Evolutionary conservation across 2,888 invertebrate species (phyloP).

Genomic region (Cabera pusaria): DNA sequence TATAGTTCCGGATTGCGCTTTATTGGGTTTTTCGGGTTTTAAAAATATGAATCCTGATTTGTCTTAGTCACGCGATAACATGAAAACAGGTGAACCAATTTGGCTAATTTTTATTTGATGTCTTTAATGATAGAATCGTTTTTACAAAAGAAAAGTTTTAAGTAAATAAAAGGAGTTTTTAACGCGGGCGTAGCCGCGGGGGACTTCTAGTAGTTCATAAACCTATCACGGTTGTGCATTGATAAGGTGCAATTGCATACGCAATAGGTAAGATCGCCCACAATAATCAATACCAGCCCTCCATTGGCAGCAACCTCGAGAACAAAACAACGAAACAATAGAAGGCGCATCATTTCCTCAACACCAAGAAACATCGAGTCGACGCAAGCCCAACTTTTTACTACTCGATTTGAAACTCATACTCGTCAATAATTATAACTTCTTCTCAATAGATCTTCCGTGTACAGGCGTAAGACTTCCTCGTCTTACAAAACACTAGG

Average conservation of each 20-base stretch:
- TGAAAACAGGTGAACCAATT: too few species aligned
- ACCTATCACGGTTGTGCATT: too few species aligned
- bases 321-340: constrained; percentile 20
- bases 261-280: constrained; percentile 8
- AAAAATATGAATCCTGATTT: too few species aligned
- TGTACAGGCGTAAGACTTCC: constrained; percentile 15
- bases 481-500: not conserved
- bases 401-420: constrained; percentile 17
- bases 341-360: constrained; percentile 11
- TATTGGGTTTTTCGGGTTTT: too few species aligned
- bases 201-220: too few species aligned
- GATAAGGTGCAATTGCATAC: constrained; percentile 7
- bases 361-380: constrained; percentile 13
- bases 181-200: too few species aligned
- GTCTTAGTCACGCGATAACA: too few species aligned
- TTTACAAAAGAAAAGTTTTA: too few species aligned
- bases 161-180: too few species aligned
- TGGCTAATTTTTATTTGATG: too few species aligned
- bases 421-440: constrained; percentile 7
- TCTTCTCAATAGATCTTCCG: constrained; percentile 17
- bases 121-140: too few species aligned
- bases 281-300: constrained; percentile 11
- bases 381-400: constrained; percentile 13
- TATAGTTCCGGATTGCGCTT: too few species aligned
- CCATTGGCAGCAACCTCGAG: constrained; percentile 5